Evolutionary conservation across 2,797 vertebrate species (phyloP).

Genomic region (Mustela erminea): DNA sequence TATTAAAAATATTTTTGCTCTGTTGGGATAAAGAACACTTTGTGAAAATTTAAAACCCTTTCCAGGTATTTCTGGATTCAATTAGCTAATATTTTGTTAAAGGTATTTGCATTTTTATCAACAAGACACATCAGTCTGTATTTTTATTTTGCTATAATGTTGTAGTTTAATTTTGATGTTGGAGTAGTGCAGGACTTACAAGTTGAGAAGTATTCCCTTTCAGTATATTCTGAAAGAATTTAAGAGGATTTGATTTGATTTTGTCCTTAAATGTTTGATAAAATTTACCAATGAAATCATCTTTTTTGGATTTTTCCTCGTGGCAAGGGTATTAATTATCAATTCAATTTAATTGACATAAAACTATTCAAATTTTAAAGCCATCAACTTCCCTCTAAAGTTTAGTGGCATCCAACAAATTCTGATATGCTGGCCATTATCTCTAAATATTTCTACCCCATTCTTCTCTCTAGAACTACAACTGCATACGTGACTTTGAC

Average conservation of each 20-base stretch:
- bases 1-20: background rate
- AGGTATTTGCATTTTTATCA: background rate
- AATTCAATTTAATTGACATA: background rate
- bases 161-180: background rate
- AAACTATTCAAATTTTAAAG: background rate
- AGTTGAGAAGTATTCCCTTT: background rate
- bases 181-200: background rate
- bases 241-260: background rate
- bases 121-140: background rate
- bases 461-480: background rate
- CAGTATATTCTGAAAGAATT: slow-evolving; percentile 7
- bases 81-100: background rate
- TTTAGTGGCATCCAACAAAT: background rate
- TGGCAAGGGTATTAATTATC: background rate
- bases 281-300: background rate
- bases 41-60: background rate
- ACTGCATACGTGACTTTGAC: background rate
- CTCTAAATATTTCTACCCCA: background rate
- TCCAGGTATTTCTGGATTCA: background rate
- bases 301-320: background rate
- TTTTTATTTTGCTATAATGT: slow-evolving; percentile 42
- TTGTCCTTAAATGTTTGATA: background rate
- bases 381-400: background rate
- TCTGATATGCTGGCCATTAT: background rate
- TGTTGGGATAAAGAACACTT: background rate